These are phyloP conservation scores for Samia ricini DNA, from an alignment of 1,140 invertebrate species.

Conservation along the genomic window DNA sequence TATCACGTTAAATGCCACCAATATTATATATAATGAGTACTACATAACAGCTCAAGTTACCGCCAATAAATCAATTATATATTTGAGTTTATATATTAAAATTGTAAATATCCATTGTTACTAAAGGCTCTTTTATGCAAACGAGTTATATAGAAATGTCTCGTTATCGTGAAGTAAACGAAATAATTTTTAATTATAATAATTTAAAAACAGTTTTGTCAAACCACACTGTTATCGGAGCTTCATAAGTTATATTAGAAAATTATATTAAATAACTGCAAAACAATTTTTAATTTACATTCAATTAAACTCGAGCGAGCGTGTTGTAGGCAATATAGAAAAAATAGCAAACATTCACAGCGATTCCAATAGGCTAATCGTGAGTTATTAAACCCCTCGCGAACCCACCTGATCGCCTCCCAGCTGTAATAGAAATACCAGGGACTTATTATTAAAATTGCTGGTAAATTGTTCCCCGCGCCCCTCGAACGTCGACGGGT, in stretches of 20 bases:
- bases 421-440: slow-evolving; percentile 75
- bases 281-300: slow-evolving; percentile 72
- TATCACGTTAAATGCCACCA: too few species aligned
- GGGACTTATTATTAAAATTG: slow-evolving; percentile 79
- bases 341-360: slow-evolving; percentile 77
- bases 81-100: too few species aligned
- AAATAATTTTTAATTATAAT: not conserved
- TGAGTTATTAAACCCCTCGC: slow-evolving; percentile 72
- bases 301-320: slow-evolving; percentile 53
- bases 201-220: not conserved
- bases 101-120: too few species aligned
- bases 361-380: slow-evolving; percentile 77
- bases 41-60: too few species aligned
- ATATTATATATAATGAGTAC: too few species aligned
- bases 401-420: slow-evolving; percentile 71
- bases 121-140: too few species aligned
- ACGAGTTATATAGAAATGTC: not conserved
- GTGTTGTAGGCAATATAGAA: slow-evolving; percentile 66
- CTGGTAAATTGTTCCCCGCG: slow-evolving; percentile 77
- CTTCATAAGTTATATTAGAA: not conserved
- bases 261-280: slow-evolving; percentile 27
- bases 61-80: too few species aligned
- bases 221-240: not conserved
- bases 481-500: slow-evolving; percentile 66
- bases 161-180: not conserved